Conservation (phyloP, 2,113 vertebrate genomes). For the Trogon surrucura region DNA sequence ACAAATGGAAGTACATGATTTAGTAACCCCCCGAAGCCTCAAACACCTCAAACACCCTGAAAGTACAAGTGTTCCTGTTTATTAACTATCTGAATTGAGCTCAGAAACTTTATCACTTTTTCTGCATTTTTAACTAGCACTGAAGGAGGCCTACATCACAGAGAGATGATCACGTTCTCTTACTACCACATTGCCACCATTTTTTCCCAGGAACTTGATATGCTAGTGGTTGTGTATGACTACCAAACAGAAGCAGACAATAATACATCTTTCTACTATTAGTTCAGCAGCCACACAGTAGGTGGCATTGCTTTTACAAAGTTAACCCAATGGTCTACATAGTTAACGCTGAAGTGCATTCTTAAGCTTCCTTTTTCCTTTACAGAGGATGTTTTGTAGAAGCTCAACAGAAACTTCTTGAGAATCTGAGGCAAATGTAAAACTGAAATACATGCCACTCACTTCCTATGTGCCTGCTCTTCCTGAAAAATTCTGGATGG, state of each 20-base stretch:
- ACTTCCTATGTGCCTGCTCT: neutral
- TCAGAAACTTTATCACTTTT: neutral
- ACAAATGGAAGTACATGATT: neutral
- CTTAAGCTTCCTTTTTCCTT: neutral
- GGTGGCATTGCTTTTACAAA: neutral
- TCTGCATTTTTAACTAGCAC: fast-evolving
- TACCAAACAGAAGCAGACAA: neutral
- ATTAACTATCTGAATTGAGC: neutral
- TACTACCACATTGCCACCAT: fast-evolving
- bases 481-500: neutral
- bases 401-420: neutral
- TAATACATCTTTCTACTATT: neutral
- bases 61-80: neutral
- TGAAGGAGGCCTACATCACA: neutral
- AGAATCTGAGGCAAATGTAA: neutral
- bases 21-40: neutral
- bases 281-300: neutral
- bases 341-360: neutral
- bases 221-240: neutral
- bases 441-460: neutral
- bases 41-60: neutral
- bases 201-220: neutral
- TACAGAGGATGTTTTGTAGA: neutral
- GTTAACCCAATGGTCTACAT: neutral
- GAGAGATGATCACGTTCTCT: neutral